phyloP scores from a whole-genome alignment of 2,797 vertebrate genomes.

The Neoniphon sammara region DNA sequence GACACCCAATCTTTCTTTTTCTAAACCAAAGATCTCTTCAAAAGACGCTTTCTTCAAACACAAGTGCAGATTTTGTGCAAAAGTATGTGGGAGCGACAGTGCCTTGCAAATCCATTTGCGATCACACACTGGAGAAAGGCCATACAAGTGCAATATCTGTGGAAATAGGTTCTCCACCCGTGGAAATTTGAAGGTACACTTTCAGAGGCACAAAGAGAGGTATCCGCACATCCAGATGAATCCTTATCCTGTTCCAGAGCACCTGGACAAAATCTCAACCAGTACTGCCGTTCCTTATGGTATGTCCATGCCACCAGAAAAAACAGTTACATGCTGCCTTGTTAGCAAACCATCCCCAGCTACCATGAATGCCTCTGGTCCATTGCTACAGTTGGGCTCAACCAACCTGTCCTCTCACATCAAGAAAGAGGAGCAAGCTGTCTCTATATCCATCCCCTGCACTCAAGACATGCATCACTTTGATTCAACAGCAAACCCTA shows the following conservation, averaged over 20 bases:
- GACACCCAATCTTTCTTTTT: constrained; percentile 82
- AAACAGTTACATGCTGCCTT: constrained; percentile 85
- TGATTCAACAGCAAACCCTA: constrained; percentile 74
- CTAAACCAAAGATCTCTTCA: constrained; percentile 82
- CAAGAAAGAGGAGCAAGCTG: constrained; percentile 85
- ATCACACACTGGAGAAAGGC: constrained; percentile 88
- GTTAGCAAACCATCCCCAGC: constrained; percentile 85
- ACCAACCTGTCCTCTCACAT: constrained; percentile 84
- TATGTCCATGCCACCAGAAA: constrained; percentile 86
- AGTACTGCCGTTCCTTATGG: constrained; percentile 86
- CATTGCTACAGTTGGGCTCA: constrained; percentile 84
- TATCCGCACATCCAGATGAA: constrained; percentile 90
- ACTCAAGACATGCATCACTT: constrained; percentile 83
- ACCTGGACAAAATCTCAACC: constrained; percentile 87
- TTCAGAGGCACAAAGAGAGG: constrained; percentile 89
- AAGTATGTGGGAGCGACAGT: constrained; percentile 90
- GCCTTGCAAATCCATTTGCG: constrained; percentile 91
- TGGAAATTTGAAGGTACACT: constrained; percentile 90
- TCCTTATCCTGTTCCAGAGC: constrained; percentile 86
- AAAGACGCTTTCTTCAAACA: constrained; percentile 89
- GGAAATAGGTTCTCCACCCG: constrained; percentile 90
- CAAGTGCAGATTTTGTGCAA: constrained; percentile 90
- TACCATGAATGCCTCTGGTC: constrained; percentile 83
- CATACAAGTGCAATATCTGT: constrained; percentile 90
- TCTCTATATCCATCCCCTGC: constrained; percentile 81